A percentile compares a stretch with the other conserved stretches of the same genome.
phyloP scores from a whole-genome alignment of 2,113 vertebrate genomes.

The Nibea albiflora region DNA sequence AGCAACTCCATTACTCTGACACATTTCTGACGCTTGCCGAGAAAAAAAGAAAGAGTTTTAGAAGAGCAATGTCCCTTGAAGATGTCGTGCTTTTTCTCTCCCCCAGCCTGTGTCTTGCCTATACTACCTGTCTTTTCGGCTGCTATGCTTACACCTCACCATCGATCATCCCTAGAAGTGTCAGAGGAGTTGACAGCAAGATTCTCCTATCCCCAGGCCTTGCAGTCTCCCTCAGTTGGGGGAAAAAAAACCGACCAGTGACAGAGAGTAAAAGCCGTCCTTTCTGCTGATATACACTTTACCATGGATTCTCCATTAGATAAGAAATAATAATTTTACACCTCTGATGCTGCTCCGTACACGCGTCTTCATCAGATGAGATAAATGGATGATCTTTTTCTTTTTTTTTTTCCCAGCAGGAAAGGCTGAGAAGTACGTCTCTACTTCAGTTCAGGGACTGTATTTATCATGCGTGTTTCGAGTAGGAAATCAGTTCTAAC shows the following conservation, averaged over 20 bases:
- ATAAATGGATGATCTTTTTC: not conserved
- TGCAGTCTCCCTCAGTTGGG: not conserved
- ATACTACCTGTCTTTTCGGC: constrained; percentile 49
- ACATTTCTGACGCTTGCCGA: constrained; percentile 75
- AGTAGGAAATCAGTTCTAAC: not conserved
- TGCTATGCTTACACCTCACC: constrained; percentile 61
- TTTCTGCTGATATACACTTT: constrained; percentile 62
- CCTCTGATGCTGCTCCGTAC: not conserved
- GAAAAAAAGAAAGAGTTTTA: constrained; percentile 51
- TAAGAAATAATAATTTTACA: not conserved
- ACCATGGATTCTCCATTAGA: constrained; percentile 19
- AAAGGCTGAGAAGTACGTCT: not conserved
- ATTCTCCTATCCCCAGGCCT: constrained; percentile 37
- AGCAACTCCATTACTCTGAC: constrained; percentile 84
- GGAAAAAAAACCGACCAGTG: not conserved
- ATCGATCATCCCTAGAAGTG: constrained; percentile 68
- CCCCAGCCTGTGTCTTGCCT: constrained; percentile 21
- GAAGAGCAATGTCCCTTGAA: constrained; percentile 60
- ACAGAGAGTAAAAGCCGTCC: constrained; percentile 30
- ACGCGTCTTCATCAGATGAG: constrained; percentile 5
- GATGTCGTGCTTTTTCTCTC: constrained; percentile 28
- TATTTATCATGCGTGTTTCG: not conserved
- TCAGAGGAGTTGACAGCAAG: constrained; percentile 66
- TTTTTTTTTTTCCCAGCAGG: no score
- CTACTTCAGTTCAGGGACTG: not conserved